Evolutionary conservation across 2,888 invertebrate species (phyloP), one percentile per base, ranked within the genome.

Genomic region (Noctua comes): DNA sequence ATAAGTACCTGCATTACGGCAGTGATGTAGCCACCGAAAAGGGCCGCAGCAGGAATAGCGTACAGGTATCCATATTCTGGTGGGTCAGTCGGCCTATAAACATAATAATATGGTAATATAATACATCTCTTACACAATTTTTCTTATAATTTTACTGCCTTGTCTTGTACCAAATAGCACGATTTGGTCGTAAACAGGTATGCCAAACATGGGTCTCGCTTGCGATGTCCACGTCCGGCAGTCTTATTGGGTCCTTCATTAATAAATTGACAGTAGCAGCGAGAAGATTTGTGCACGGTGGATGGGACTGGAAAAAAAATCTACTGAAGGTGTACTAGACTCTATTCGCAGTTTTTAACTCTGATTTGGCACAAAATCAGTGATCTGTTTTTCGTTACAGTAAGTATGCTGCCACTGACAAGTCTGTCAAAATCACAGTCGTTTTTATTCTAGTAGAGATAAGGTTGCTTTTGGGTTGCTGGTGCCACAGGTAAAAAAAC

Each of bases 51-150:
- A 6, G 99, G 99, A 83, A 99, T 98, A 13, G 96, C 98, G 92
- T 98, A 99, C 76, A 99, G 95, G 88, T 97, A 97, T 88, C 98
- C 98, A 94, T 98, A 98, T 96, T 99, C 99, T 90, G 98, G 98
- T 5, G 99, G 98, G 94, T 99, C 99, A 81, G 97, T 97, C n/a
- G 98, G 97, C 90, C 98, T 97, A 76, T 65, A 54, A 68, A 77
- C 76, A 66, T 43, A n/a, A 66, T 43, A n/a, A 43, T 18, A 64
- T 36, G 16, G 13, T 59, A 51, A 21, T 21, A 54, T 57, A 13
- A 27, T 27, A 16, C 27, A 59, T 27, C 59, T 59, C 57, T 11
- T 54, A 24, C 13, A 59, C 6, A 6, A 13, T 11, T 57, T n/a
- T 1, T 21, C 10, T 24, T 24, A 3, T 24, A 3, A 24, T 54